phyloP scores from a whole-genome alignment of 2,888 invertebrate species.

The Terebella lapidaria region DNA sequence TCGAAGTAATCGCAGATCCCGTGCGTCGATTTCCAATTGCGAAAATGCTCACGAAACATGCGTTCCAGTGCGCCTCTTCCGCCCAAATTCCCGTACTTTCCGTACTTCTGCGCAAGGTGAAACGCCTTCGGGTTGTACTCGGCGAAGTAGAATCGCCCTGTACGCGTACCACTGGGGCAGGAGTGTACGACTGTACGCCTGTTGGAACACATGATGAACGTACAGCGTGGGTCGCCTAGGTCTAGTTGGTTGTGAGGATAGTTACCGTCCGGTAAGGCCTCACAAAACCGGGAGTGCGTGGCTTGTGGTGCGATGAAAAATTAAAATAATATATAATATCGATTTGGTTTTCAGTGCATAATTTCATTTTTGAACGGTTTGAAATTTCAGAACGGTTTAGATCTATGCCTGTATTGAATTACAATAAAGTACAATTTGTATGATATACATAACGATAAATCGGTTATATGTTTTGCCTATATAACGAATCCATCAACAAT shows the following conservation, averaged over 20 bases:
- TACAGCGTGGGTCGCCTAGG: slow-evolving; percentile 12
- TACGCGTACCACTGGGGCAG: slow-evolving; percentile 14
- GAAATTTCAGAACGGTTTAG: too few species aligned
- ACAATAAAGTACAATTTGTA: too few species aligned
- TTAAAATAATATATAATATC: too few species aligned
- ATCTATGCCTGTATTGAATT: too few species aligned
- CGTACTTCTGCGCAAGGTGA: neutral
- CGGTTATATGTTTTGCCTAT: too few species aligned
- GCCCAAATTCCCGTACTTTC: neutral
- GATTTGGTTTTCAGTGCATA: too few species aligned
- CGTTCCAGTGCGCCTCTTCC: neutral
- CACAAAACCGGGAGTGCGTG: slow-evolving; percentile 6
- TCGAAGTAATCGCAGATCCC: slow-evolving; percentile 12
- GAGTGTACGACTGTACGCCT: slow-evolving; percentile 7
- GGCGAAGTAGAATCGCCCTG: slow-evolving; percentile 3
- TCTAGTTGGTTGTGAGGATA: slow-evolving; percentile 9
- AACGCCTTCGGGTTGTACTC: neutral
- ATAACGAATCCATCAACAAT: too few species aligned
- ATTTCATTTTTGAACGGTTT: too few species aligned
- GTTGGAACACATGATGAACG: slow-evolving; percentile 12
- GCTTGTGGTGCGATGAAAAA: too few species aligned
- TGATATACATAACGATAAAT: too few species aligned
- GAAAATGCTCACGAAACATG: neutral
- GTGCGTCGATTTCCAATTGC: slow-evolving; percentile 3
- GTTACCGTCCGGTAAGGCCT: slow-evolving; percentile 1